Conservation (phyloP, 2,113 vertebrate genomes). For the Nerophis lumbriciformis region DNA sequence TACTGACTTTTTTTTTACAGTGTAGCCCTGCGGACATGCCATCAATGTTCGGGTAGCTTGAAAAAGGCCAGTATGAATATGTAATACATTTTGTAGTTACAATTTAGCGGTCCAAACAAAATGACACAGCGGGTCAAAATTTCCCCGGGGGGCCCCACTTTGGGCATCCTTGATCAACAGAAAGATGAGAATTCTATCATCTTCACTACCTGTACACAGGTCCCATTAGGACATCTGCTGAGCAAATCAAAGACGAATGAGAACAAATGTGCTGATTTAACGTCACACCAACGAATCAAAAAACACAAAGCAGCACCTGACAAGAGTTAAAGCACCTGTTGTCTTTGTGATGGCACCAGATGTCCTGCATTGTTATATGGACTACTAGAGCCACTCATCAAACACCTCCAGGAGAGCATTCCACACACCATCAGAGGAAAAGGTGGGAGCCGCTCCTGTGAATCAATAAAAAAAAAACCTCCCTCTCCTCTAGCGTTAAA, state of each 20-base stretch:
- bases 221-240: not conserved
- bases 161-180: no score
- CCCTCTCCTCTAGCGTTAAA: conserved; percentile 10
- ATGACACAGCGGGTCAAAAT: no score
- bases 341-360: conserved; percentile 52
- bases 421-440: conserved; percentile 49
- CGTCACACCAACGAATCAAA: conserved; percentile 17
- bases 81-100: no score
- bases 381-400: conserved; percentile 62
- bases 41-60: no score
- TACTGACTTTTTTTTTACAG: no score
- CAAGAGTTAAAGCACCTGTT: conserved; percentile 34
- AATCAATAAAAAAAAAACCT: conserved; percentile 52
- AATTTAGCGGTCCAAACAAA: no score
- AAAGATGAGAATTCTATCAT: not conserved
- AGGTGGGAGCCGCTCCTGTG: conserved; percentile 47
- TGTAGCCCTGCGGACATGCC: no score
- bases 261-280: conserved; percentile 13
- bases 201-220: not conserved
- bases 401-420: conserved; percentile 76
- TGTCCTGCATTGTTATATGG: conserved; percentile 62
- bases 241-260: conserved; percentile 9
- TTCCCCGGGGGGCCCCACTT: no score
- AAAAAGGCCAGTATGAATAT: no score
- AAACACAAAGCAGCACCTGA: conserved; percentile 28